Conservation (phyloP, 2,888 invertebrate genomes). For the Meteorus cinctellus region DNA sequence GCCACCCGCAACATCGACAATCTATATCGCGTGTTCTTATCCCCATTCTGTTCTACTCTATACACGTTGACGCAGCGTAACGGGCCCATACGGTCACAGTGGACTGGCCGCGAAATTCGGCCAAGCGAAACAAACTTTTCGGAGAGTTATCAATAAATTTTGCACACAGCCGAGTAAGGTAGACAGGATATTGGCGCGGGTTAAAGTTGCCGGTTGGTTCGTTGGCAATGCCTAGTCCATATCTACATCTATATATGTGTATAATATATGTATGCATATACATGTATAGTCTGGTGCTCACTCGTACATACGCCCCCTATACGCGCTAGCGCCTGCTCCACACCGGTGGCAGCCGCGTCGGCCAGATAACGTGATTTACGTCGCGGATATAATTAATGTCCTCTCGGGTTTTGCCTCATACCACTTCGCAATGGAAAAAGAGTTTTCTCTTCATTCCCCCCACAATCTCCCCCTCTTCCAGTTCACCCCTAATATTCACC, state of each 20-base stretch:
- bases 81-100: conserved; percentile 47
- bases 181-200: conserved; percentile 66
- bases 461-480: not conserved
- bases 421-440: not conserved
- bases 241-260: not conserved
- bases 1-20: not conserved
- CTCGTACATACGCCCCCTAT: conserved; percentile 17
- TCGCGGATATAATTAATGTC: conserved; percentile 67
- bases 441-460: not conserved
- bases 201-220: conserved; percentile 59
- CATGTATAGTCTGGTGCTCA: conserved; percentile 44
- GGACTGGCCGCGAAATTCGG: conserved; percentile 43
- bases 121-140: conserved; percentile 48
- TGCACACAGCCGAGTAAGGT: conserved; percentile 48
- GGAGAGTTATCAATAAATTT: conserved; percentile 60
- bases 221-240: conserved; percentile 8
- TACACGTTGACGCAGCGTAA: conserved; percentile 1
- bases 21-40: conserved; percentile 21
- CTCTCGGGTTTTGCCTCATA: conserved; percentile 28
- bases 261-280: not conserved
- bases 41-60: not conserved
- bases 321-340: conserved; percentile 30
- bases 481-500: not conserved
- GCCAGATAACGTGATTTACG: conserved; percentile 70
- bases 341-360: conserved; percentile 52